Percentiles rank a stretch among this genome's conserved stretches.
phyloP scores from a whole-genome alignment of 2,888 invertebrate genomes.

The Altica lythri region DNA sequence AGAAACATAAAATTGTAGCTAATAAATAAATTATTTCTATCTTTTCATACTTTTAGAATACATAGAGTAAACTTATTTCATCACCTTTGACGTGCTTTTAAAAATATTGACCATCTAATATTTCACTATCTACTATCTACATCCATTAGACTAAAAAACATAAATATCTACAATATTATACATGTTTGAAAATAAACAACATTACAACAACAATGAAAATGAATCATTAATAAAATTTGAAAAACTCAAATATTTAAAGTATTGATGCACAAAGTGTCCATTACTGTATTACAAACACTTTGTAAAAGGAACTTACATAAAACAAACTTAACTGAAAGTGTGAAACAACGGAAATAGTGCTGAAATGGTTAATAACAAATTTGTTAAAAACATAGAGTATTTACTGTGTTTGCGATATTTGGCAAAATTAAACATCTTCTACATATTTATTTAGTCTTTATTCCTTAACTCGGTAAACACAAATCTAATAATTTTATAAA shows the following conservation, averaged over 20 bases:
- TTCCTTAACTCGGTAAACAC: no score
- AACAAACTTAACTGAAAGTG: constrained; percentile 9
- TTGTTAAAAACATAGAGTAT: no score
- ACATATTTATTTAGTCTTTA: no score
- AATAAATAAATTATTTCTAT: no score
- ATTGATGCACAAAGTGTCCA: constrained; percentile 29
- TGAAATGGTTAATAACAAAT: constrained; percentile 2
- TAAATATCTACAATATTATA: constrained; percentile 35
- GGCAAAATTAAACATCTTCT: no score
- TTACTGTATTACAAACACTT: constrained; percentile 4
- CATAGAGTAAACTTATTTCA: no score
- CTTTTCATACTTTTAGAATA: no score
- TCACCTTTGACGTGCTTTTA: no score
- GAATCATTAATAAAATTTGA: constrained; percentile 38
- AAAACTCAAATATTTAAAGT: constrained; percentile 41
- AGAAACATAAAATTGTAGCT: no score
- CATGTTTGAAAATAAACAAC: constrained; percentile 38
- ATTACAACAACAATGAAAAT: constrained; percentile 41
- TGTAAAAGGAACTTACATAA: constrained; percentile 6
- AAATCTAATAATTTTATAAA: no score
- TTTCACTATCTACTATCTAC: constrained; percentile 31
- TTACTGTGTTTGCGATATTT: no score
- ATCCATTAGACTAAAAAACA: constrained; percentile 28
- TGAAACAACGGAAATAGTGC: neutral
- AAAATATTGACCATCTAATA: no score